These are phyloP conservation scores for Corythornis vintsioides DNA, from an alignment of 2,113 vertebrate genomes.

Conservation along the genomic window DNA sequence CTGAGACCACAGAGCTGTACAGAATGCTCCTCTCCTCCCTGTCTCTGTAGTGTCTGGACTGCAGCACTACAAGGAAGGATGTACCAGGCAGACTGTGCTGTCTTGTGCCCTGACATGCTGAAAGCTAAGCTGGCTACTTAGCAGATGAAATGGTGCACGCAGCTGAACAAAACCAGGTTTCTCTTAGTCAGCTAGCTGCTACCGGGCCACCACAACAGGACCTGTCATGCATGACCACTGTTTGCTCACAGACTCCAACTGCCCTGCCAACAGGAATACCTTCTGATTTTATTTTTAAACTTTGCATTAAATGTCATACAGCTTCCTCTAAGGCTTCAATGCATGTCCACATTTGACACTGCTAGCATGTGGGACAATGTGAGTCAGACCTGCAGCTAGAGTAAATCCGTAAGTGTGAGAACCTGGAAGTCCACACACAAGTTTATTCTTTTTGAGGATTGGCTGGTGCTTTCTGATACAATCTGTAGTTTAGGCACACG, in stretches of 20 bases:
- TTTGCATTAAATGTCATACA: neutral
- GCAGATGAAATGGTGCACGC: neutral
- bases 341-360: neutral
- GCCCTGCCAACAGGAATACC: neutral
- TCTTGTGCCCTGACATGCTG: neutral
- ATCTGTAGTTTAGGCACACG: neutral
- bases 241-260: neutral
- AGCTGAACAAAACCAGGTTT: neutral
- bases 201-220: neutral
- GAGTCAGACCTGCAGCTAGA: neutral
- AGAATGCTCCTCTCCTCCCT: neutral
- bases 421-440: neutral
- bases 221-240: neutral
- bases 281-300: neutral
- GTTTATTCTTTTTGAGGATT: neutral
- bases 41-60: neutral
- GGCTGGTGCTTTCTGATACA: neutral
- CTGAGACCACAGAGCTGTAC: neutral
- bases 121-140: neutral
- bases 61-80: neutral
- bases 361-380: neutral
- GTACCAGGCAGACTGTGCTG: neutral
- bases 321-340: neutral
- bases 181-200: neutral
- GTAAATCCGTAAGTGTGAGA: neutral